A percentile compares a stretch with the other conserved stretches of the same genome.
These are phyloP conservation scores for Cladopsammia gracilis DNA, from an alignment of 64 coral and sea anemone genomes.

Conservation along the genomic window DNA sequence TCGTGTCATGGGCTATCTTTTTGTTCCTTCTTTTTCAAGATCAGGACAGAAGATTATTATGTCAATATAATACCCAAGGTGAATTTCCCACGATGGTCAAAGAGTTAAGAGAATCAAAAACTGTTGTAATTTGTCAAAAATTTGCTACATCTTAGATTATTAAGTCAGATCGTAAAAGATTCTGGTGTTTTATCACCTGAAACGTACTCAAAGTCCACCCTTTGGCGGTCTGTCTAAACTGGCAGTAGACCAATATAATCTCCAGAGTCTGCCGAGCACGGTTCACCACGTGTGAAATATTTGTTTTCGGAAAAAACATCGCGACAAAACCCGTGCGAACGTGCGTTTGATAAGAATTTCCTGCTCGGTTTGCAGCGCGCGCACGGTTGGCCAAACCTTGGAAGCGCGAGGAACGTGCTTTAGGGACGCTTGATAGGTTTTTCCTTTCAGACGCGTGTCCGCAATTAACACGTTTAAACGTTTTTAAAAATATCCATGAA, in stretches of 20 bases:
- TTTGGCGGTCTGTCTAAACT: background rate
- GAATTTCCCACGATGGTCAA: constrained; percentile 50
- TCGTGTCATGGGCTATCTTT: constrained; percentile 7
- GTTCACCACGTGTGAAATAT: background rate
- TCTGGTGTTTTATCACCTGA: background rate
- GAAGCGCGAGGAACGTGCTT: background rate
- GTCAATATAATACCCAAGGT: background rate
- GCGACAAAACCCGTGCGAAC: background rate
- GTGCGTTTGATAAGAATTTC: background rate
- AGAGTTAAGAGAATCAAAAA: background rate
- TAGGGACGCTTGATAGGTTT: constrained; percentile 5
- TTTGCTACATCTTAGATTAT: background rate
- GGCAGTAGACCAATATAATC: constrained; percentile 4
- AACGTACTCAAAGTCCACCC: background rate
- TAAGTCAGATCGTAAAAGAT: background rate
- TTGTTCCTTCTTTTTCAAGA: background rate
- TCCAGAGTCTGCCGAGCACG: background rate
- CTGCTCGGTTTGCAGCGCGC: background rate
- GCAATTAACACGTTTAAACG: constrained; percentile 60
- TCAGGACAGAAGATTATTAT: background rate
- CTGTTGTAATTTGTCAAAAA: constrained; percentile 22
- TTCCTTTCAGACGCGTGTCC: constrained; percentile 43
- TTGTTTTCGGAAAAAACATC: background rate
- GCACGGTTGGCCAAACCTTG: background rate
- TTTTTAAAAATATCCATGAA: constrained; percentile 21